Percentiles rank a stretch among this genome's conserved stretches.
Conservation (phyloP, 2,113 vertebrate genomes). For the Phaethon lepturus region DNA sequence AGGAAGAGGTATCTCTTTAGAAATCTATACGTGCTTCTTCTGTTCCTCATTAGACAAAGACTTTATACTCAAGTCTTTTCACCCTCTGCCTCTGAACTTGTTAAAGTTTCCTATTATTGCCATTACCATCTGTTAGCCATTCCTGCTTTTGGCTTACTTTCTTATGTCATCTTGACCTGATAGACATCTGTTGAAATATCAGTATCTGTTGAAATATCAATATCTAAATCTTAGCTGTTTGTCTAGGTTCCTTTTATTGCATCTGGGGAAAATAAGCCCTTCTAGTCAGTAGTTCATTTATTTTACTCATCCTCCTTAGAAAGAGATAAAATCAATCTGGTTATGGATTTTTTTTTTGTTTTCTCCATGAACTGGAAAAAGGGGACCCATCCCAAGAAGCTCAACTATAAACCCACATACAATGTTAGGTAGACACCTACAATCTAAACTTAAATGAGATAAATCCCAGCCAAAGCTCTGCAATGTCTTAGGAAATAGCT, state of each 20-base stretch:
- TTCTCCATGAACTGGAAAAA: neutral
- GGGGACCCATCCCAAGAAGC: neutral
- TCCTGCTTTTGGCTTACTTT: neutral
- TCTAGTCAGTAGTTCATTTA: neutral
- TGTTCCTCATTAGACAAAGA: neutral
- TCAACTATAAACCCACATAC: neutral
- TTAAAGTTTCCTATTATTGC: neutral
- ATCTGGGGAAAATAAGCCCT: neutral
- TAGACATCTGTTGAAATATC: neutral
- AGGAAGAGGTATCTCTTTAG: neutral
- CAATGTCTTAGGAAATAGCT: neutral
- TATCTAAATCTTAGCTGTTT: neutral
- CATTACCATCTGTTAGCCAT: neutral
- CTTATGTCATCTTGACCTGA: neutral
- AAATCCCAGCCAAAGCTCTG: neutral
- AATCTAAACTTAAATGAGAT: neutral
- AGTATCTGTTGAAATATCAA: neutral
- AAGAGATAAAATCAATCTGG: constrained; percentile 20
- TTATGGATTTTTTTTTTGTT: neutral
- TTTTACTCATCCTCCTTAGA: neutral
- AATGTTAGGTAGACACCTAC: neutral
- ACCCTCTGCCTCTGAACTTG: neutral
- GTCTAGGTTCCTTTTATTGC: neutral
- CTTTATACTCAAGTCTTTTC: neutral
- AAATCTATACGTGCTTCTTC: neutral